Conservation (phyloP, 2,888 invertebrate genomes). For the Phlogophora meticulosa region DNA sequence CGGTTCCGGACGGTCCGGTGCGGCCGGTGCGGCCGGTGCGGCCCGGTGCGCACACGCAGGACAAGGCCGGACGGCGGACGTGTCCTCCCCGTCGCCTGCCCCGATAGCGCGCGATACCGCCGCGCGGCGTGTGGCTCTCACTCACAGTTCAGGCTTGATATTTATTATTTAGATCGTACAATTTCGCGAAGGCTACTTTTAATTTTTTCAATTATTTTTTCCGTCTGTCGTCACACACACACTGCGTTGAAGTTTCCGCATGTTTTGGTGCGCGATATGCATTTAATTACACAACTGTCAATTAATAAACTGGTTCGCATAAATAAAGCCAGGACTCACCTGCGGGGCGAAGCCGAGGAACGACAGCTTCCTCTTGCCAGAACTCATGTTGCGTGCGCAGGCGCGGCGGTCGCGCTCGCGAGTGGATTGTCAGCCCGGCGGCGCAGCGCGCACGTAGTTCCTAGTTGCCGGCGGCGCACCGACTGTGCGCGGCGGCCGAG, state of each 20-base stretch:
- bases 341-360: conserved; percentile 93
- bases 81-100: neutral
- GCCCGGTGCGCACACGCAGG: no score
- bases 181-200: conserved; percentile 19
- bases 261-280: conserved; percentile 18
- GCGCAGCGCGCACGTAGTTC: conserved; percentile 46
- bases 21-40: no score
- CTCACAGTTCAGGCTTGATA: neutral
- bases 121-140: neutral
- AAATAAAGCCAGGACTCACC: conserved; percentile 78
- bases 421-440: conserved; percentile 39
- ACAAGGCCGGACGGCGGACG: neutral
- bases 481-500: conserved; percentile 47
- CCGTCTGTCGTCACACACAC: neutral
- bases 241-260: conserved; percentile 5
- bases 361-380: conserved; percentile 93
- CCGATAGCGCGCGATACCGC: conserved; percentile 17
- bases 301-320: neutral
- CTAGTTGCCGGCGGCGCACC: conserved; percentile 65
- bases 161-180: conserved; percentile 24
- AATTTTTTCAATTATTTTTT: conserved; percentile 17
- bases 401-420: conserved; percentile 24
- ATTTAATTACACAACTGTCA: conserved; percentile 25
- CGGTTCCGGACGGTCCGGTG: no score
- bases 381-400: conserved; percentile 78